Base-by-base conservation (phyloP, 2,888 invertebrate species). In the Blastobasis adustella region DNA sequence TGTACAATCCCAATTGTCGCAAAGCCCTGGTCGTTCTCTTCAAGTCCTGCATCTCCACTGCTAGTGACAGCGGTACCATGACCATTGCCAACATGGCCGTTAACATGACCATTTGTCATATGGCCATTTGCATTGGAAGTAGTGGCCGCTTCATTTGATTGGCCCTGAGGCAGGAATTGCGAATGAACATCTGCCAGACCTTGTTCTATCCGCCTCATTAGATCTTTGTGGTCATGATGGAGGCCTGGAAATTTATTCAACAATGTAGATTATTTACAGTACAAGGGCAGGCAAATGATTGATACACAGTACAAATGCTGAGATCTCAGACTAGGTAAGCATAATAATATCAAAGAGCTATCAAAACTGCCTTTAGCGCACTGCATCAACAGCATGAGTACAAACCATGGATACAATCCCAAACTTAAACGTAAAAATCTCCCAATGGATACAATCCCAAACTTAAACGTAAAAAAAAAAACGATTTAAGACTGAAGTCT, bases 121-220 rank as follows among this genome's bases (percentile, higher is more conserved):
- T 58, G 60, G 6, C 62, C 61, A 45, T 61, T 63, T 5, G 53
- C 47, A 47, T 53, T 48, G 52, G 52, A 8, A 47, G 37, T n/a
- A n/a, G 48, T 75, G 42, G 49, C 7, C 40, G 44, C 8, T 44
- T 37, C 8, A 37, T 10, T 48, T 42, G 43, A 23, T 41, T 5
- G 37, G 50, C 49, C 23, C 6, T 63, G 54, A 1, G 49, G 44
- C 3, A 1, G 53, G 9, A 76, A 61, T 7, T 90, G 79, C 1
- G 89, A 72, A 62, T 94, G 93, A 1, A 94, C 86, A 54, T 91
- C 90, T 53, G 92, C 90, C 6, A 98, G 79, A 1, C 93, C 93
- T 58, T 89, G 84, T 73, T 98, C 97, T 61, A 98, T 97, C 70
- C 92, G 90, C 58, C 92, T 92, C 94, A 97, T 96, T 40, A 98